A percentile compares a stretch with the other conserved stretches of the same genome.
These are phyloP conservation scores for Pelagia noctiluca DNA, from an alignment of 30 jellyfish, hydroid and myxozoan species.

Conservation along the genomic window DNA sequence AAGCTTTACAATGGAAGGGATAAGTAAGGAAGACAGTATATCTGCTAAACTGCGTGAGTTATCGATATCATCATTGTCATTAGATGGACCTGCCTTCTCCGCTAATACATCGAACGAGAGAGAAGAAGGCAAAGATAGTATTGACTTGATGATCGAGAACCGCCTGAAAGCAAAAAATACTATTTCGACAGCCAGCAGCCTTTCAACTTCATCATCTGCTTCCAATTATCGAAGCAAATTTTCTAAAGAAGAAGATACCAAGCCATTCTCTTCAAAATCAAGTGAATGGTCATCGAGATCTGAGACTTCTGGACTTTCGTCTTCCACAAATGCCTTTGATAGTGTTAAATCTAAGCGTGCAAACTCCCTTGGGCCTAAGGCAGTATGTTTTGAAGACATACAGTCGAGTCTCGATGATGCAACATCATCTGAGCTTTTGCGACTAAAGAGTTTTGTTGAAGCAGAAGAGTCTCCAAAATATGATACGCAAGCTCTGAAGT, in stretches of 20 bases:
- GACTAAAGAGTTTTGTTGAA: slow-evolving; percentile 1
- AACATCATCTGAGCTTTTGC: slow-evolving; percentile 41
- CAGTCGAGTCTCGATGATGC: slow-evolving; percentile 21
- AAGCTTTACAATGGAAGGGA: background rate
- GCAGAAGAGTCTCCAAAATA: slow-evolving; percentile 17
- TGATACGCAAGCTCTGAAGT: background rate
- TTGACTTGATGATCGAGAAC: slow-evolving; percentile 33
- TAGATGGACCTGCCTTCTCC: background rate
- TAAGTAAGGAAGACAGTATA: background rate
- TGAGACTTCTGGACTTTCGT: no score
- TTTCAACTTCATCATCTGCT: background rate
- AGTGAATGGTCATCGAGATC: no score
- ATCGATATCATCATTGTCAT: background rate
- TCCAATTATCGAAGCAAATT: no score
- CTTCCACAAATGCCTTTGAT: no score
- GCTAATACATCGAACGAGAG: background rate
- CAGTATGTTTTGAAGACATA: background rate
- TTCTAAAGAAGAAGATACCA: no score
- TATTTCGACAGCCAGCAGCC: background rate
- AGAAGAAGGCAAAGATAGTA: slow-evolving; percentile 26
- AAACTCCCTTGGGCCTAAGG: background rate
- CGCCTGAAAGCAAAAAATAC: background rate
- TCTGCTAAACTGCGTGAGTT: slow-evolving; percentile 12
- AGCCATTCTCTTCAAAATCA: no score
- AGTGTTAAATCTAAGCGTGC: background rate